phyloP scores from a whole-genome alignment of 2,113 vertebrate genomes.

The Malurus cyaneus region DNA sequence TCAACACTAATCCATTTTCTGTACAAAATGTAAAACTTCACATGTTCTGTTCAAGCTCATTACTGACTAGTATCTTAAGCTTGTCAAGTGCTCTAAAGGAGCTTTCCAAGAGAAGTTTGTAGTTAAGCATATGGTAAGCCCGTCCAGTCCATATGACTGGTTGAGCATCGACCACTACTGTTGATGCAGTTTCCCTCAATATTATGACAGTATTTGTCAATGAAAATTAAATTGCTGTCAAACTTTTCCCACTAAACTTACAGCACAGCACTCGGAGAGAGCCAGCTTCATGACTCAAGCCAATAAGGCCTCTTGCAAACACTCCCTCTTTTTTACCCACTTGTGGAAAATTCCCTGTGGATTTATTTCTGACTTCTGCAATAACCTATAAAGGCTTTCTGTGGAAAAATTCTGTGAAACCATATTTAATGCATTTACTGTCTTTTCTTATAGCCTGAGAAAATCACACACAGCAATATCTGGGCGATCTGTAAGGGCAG shows the following conservation, averaged over 20 bases:
- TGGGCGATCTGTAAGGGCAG: not conserved
- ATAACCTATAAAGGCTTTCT: not conserved
- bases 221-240: conserved; percentile 86
- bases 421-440: not conserved
- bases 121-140: conserved; percentile 81
- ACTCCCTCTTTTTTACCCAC: conserved; percentile 39
- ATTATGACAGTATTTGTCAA: conserved; percentile 85
- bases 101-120: conserved; percentile 79
- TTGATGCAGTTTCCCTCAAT: conserved; percentile 82
- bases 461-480: not conserved
- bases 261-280: conserved; percentile 70
- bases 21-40: conserved; percentile 38
- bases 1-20: conserved; percentile 16
- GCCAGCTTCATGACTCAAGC: conserved; percentile 74
- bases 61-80: conserved; percentile 78
- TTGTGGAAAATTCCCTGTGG: conserved; percentile 13
- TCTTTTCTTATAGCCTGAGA: not conserved
- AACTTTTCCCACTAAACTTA: conserved; percentile 80
- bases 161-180: conserved; percentile 84
- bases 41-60: conserved; percentile 66
- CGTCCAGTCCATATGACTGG: conserved; percentile 85
- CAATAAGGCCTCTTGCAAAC: conserved; percentile 70
- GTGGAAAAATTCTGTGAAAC: not conserved
- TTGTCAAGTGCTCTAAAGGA: conserved; percentile 79
- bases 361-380: conserved; percentile 27